A percentile compares a stretch with the other conserved stretches of the same genome.
phyloP scores from a whole-genome alignment of 30 jellyfish, hydroid and myxozoan species.

The Phacellophora camtschatica region DNA sequence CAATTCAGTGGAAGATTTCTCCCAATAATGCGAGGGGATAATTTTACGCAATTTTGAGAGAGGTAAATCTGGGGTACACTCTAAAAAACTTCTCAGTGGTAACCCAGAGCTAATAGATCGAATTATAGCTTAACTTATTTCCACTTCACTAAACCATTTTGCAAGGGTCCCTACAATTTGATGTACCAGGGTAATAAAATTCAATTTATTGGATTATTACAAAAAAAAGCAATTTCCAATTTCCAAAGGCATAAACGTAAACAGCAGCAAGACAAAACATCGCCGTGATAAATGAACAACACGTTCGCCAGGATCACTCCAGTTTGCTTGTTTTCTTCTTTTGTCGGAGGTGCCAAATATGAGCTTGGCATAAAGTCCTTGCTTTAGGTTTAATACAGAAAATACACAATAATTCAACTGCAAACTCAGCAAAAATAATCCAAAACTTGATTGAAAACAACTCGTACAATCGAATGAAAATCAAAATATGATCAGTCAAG shows the following conservation, averaged over 20 bases:
- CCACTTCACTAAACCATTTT: constrained; percentile 15
- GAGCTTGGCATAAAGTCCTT: constrained; percentile 20
- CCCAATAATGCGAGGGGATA: constrained; percentile 18
- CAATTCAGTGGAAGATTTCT: constrained; percentile 25
- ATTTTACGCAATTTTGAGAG: constrained; percentile 34
- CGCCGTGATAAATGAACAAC: not conserved
- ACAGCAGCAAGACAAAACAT: not conserved
- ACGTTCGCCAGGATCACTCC: not conserved
- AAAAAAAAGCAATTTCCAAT: not conserved
- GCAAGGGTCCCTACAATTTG: constrained; percentile 22
- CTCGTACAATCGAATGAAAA: not conserved
- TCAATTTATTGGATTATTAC: constrained; percentile 13
- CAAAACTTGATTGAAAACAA: not conserved
- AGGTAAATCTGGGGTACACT: constrained; percentile 11
- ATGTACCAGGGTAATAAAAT: not conserved
- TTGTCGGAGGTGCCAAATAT: constrained; percentile 35
- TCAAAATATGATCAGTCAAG: no score
- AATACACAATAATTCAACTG: not conserved
- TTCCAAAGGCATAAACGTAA: not conserved
- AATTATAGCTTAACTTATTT: not conserved
- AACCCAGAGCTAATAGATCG: constrained; percentile 10
- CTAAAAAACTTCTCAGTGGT: constrained; percentile 17
- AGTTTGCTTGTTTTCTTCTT: not conserved
- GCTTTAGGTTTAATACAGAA: not conserved
- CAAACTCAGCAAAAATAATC: not conserved